These are phyloP conservation scores for Ondatra zibethicus DNA, from an alignment of 2,113 vertebrate species.

Conservation along the genomic window DNA sequence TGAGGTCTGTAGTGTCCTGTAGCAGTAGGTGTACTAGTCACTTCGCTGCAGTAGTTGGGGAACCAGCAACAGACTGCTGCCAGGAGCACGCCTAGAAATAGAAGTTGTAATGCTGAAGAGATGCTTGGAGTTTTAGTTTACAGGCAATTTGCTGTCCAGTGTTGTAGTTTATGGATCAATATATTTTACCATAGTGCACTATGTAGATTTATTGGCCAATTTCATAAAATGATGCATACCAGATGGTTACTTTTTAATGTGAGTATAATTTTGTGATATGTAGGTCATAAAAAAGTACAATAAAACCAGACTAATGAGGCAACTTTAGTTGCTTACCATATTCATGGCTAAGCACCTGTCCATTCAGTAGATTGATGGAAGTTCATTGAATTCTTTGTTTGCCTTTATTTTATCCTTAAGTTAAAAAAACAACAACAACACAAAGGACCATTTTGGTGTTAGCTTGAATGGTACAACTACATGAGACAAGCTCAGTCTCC, in stretches of 20 bases:
- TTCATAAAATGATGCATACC: slow-evolving; percentile 63
- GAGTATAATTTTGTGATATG: slow-evolving; percentile 62
- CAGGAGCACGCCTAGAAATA: background rate
- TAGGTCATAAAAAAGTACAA: slow-evolving; percentile 63
- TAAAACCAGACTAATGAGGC: slow-evolving; percentile 65
- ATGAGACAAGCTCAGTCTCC: background rate
- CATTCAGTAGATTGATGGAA: slow-evolving; percentile 49
- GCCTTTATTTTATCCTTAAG: background rate
- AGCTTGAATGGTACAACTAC: background rate
- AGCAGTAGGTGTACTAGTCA: background rate
- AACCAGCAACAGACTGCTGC: background rate
- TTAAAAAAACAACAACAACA: background rate
- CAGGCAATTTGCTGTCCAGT: slow-evolving; percentile 56
- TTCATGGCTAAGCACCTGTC: slow-evolving; percentile 36
- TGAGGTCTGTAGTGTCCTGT: background rate
- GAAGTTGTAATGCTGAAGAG: background rate
- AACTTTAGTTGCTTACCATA: slow-evolving; percentile 52
- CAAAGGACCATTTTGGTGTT: background rate
- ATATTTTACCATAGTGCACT: slow-evolving; percentile 54
- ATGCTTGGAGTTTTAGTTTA: slow-evolving; percentile 52
- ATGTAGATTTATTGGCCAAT: slow-evolving; percentile 70
- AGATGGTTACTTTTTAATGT: slow-evolving; percentile 76
- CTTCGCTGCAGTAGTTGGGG: background rate
- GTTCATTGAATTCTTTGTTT: slow-evolving; percentile 34
- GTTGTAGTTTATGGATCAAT: slow-evolving; percentile 68